Evolutionary conservation across 2,113 vertebrate genomes (phyloP), one percentile per base, ranked within the genome.

Genomic region (Actinemys pallida): DNA sequence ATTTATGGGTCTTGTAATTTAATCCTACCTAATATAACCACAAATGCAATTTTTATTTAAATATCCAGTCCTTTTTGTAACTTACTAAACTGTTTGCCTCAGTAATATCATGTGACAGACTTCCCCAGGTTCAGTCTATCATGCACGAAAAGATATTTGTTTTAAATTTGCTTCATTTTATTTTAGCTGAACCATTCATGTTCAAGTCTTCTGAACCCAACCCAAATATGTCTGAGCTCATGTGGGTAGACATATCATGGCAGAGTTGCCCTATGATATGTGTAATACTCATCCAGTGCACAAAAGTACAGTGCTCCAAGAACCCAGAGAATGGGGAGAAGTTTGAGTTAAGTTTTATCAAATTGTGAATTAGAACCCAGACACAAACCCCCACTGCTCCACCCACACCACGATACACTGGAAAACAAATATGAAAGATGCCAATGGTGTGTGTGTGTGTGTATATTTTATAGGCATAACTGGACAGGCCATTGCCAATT

Each of bases 151-250:
- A 90, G 52, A 0, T 7, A 11, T 27, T 62, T 4, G 2, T 6
- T 9, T 50, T 83, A 50, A 5, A 42, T 83, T 80, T 84, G 4
- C 11, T 84, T 83, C 42, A 22, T 82, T 91, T 88, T 56, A 52
- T 1, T 82, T 56, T 11, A 69, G n/a, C 39, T 2, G 50, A 53
- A 87, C 56, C 8, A 25, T 56, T 17, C 56, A 78, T 0, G 0
- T 39, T 69, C 9, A 1, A 83, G 14, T 29, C 76, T 53, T 81
- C 79, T 17, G 22, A 84, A n/a, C 76, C 14, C 80, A 78, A 89
- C 81, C 2, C 3, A 39, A 4, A 2, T 13, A 29, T 20, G 81
- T 89, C 90, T 93, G 17, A 39, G 53, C 29, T 76, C 87, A 57
- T 49, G 2, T 22, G 86, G 45, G 14, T 72, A 87, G 12, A 75